Conservation (phyloP, 2,797 vertebrate species). For the Okamejei kenojei region DNA sequence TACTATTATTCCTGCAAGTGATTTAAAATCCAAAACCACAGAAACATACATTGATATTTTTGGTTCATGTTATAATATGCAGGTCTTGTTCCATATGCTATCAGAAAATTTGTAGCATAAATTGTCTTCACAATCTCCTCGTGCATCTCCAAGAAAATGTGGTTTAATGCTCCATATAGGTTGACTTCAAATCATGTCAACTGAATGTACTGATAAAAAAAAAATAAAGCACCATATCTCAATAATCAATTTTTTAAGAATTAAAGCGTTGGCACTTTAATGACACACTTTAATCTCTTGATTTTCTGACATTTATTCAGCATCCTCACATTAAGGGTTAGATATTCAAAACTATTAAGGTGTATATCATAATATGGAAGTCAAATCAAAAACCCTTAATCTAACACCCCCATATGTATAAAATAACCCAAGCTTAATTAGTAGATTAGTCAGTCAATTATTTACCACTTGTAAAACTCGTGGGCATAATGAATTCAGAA, state of each 20-base stretch:
- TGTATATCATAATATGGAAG: neutral
- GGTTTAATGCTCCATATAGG: neutral
- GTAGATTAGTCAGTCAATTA: neutral
- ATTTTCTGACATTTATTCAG: neutral
- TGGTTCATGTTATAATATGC: neutral
- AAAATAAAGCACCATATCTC: neutral
- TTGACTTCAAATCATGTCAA: neutral
- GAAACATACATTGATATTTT: neutral
- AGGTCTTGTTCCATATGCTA: neutral
- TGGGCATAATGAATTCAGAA: too few relatives aligned
- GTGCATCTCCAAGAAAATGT: neutral
- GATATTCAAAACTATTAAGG: neutral
- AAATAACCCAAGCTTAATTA: neutral
- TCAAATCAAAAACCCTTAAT: neutral
- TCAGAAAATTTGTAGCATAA: too few relatives aligned
- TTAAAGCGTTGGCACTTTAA: neutral
- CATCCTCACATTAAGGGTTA: neutral
- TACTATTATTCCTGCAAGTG: neutral
- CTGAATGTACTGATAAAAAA: neutral
- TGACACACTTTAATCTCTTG: neutral
- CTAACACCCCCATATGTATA: neutral
- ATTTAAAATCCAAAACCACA: neutral
- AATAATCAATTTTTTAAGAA: neutral
- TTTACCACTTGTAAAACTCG: neutral
- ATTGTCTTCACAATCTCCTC: neutral